Evolutionary conservation across 2,888 invertebrate species (phyloP).

Genomic region (Coelinius sp.): DNA sequence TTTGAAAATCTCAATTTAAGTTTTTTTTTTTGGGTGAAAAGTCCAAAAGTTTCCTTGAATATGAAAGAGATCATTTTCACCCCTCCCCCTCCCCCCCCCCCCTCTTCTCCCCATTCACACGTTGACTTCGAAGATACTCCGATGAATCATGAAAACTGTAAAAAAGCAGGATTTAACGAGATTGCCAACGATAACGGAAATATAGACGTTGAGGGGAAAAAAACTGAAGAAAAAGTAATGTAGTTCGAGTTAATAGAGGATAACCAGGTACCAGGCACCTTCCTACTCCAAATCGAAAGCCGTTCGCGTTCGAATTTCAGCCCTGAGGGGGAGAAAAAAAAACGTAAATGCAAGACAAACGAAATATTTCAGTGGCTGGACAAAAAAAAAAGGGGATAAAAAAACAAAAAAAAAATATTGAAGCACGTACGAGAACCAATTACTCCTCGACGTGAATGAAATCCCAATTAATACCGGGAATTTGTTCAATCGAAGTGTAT

Average conservation of each 20-base stretch:
- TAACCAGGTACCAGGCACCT: constrained; percentile 18
- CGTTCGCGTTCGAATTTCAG: background rate
- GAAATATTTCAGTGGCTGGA: background rate
- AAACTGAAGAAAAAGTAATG: background rate
- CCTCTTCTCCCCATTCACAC: too few species aligned
- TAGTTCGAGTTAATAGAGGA: constrained; percentile 3
- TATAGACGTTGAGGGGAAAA: background rate
- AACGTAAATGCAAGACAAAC: constrained; percentile 12
- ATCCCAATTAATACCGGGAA: constrained; percentile 11
- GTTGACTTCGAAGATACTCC: background rate
- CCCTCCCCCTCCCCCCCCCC: too few species aligned
- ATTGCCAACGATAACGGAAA: background rate
- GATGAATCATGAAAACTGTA: background rate
- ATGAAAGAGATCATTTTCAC: background rate
- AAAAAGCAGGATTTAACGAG: background rate
- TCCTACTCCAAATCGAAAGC: background rate
- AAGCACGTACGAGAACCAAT: constrained; percentile 21
- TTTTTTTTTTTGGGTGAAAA: too few species aligned
- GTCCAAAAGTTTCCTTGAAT: too few species aligned
- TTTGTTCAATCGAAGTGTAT: background rate
- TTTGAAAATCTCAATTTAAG: too few species aligned
- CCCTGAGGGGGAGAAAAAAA: background rate
- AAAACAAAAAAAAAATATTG: constrained; percentile 1
- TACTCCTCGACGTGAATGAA: constrained; percentile 17
- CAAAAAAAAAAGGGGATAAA: too few species aligned